A percentile compares a stretch with the other conserved stretches of the same genome.
These are phyloP conservation scores for Drosophila parabipectinata DNA, from an alignment of 1,140 invertebrate species.

Conservation along the genomic window DNA sequence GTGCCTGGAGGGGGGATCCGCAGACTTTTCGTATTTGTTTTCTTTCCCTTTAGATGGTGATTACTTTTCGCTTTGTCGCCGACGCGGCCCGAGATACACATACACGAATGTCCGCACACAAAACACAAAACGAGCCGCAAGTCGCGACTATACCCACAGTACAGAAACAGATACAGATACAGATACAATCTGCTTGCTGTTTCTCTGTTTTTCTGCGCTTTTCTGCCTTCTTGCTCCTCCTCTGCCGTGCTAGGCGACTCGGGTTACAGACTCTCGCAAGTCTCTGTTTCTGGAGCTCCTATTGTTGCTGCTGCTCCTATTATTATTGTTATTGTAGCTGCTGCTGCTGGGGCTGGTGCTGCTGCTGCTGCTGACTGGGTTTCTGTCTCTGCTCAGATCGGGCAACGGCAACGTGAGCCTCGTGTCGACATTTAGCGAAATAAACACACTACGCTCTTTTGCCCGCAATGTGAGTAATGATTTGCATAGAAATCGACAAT, in stretches of 20 bases:
- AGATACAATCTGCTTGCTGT: conserved; percentile 74
- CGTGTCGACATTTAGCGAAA: conserved; percentile 80
- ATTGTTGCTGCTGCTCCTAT: conserved; percentile 3
- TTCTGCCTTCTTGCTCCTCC: conserved; percentile 31
- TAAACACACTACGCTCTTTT: conserved; percentile 81
- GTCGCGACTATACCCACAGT: conserved; percentile 30
- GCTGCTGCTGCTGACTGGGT: conserved; percentile 1
- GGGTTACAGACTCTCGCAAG: conserved; percentile 71
- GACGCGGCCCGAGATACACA: conserved; percentile 19
- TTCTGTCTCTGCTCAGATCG: conserved; percentile 8
- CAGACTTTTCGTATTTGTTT: conserved; percentile 62
- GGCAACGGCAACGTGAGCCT: conserved; percentile 65
- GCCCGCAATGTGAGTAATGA: conserved; percentile 60
- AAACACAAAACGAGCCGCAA: conserved; percentile 45
- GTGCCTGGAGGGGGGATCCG: conserved; percentile 21
- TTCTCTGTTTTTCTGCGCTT: conserved; percentile 44
- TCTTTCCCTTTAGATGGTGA: conserved; percentile 68
- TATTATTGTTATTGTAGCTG: conserved; percentile 6
- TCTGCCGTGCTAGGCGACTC: conserved; percentile 40
- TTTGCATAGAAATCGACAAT: conserved; percentile 78
- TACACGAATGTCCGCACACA: conserved; percentile 38
- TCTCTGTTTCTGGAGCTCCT: conserved; percentile 16
- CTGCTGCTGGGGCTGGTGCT: conserved; percentile 4
- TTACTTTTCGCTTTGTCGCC: conserved; percentile 60
- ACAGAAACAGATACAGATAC: conserved; percentile 29